Base-by-base conservation (phyloP, 37 sponge, comb jelly and placozoan genomes). In the Corticium candelabrum region DNA sequence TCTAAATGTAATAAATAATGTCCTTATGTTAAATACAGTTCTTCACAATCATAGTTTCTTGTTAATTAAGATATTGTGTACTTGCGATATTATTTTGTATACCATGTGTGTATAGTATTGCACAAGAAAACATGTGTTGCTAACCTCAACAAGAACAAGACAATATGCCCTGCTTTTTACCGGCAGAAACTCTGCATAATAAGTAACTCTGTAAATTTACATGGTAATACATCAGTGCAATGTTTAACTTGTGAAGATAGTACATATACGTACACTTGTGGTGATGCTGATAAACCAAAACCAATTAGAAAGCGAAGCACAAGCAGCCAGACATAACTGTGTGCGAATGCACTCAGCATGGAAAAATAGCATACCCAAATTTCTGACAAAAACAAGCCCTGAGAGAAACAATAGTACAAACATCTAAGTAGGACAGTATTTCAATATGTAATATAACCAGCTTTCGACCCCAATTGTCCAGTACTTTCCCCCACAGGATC, bases 101-200 rank as follows among this genome's bases (percentile, higher is more conserved):
- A n/a, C n/a, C n/a, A n/a, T n/a, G n/a, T n/a, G n/a, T n/a, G n/a
- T n/a, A n/a, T n/a, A n/a, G n/a, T n/a, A n/a, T n/a, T n/a, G n/a
- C n/a, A n/a, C n/a, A n/a, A n/a, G n/a, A n/a, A n/a, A n/a, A n/a
- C n/a, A n/a, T n/a, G n/a, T n/a, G n/a, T 50, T 50, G 15, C 62
- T 50, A 27, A 50, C 62, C 62, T 27, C 11, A 21, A 50, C 62
- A 11, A 50, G 21, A 50, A 50, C 15, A 21, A 50, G 11, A 50
- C 15, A 27, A 21, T 50, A 50, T 11, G 69, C 90, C 41, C 90
- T 50, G 11, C 50, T 34, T 38, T 77, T 80, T 7, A 69, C 77
- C 2, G 90, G 90, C 0, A 90, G 79, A 41, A 86, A 90, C 41
- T 90, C 90, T 67, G 62, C 40, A 74, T 79, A 90, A 57, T 81